Conservation (phyloP, 2,888 invertebrate genomes). For the Rhodophaea formosa region DNA sequence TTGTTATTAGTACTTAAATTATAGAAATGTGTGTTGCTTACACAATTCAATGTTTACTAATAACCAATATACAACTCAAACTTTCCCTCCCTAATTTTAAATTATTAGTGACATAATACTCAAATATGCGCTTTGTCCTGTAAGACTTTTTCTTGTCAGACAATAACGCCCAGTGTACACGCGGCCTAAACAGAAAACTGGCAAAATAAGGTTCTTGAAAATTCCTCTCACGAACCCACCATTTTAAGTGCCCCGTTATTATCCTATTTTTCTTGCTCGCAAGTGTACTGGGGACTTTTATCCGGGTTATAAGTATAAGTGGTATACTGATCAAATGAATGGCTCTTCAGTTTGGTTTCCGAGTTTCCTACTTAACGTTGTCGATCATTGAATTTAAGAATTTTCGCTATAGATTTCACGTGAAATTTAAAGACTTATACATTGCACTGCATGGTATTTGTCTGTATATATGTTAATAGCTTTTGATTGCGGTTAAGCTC, state of each 20-base stretch:
- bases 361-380: background rate
- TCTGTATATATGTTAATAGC: too few species aligned
- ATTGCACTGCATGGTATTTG: too few species aligned
- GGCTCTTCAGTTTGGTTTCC: background rate
- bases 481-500: too few species aligned
- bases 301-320: conserved; percentile 28
- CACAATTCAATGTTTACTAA: too few species aligned
- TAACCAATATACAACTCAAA: too few species aligned
- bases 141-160: background rate
- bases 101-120: background rate
- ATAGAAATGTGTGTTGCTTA: too few species aligned
- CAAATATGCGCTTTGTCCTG: background rate
- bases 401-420: too few species aligned
- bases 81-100: too few species aligned
- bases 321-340: conserved; percentile 17
- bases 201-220: conserved; percentile 43
- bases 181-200: conserved; percentile 13
- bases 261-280: conserved; percentile 54
- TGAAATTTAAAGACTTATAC: too few species aligned
- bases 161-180: background rate
- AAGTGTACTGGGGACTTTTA: conserved; percentile 36
- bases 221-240: conserved; percentile 52
- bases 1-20: too few species aligned
- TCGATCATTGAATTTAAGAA: background rate
- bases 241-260: conserved; percentile 58